Conservation (phyloP, 2,888 invertebrate genomes). For the Mellilla xanthometata region DNA sequence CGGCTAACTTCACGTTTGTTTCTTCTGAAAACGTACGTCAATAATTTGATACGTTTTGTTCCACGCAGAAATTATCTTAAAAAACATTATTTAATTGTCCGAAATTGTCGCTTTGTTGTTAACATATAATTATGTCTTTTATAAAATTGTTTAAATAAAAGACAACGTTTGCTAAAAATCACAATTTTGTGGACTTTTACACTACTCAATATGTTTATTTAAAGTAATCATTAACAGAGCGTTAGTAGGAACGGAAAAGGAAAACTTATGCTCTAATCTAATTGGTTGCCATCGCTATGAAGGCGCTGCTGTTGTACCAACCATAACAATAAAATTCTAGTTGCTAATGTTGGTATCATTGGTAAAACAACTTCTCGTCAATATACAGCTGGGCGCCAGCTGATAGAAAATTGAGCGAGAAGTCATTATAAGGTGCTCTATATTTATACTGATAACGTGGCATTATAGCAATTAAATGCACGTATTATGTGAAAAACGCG, state of each 20-base stretch:
- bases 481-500: slow-evolving; percentile 42
- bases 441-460: slow-evolving; percentile 52
- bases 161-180: too few species aligned
- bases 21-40: slow-evolving; percentile 74
- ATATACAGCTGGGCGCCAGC: slow-evolving; percentile 78
- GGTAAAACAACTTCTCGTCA: slow-evolving; percentile 51
- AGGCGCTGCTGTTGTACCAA: slow-evolving; percentile 41
- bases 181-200: too few species aligned
- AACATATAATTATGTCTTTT: too few species aligned
- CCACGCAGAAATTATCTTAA: slow-evolving; percentile 33
- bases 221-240: background rate
- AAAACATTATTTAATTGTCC: background rate
- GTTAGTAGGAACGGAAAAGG: slow-evolving; percentile 42
- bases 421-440: slow-evolving; percentile 60
- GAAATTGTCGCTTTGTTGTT: too few species aligned
- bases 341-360: slow-evolving; percentile 47
- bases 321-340: slow-evolving; percentile 18
- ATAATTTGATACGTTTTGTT: slow-evolving; percentile 40
- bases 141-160: too few species aligned
- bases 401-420: slow-evolving; percentile 73
- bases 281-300: slow-evolving; percentile 51
- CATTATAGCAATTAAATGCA: slow-evolving; percentile 37
- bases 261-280: slow-evolving; percentile 41
- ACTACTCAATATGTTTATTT: too few species aligned
- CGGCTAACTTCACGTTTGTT: slow-evolving; percentile 77